Conservation (phyloP, 2,888 invertebrate genomes). For the Drosophila picticornis region DNA sequence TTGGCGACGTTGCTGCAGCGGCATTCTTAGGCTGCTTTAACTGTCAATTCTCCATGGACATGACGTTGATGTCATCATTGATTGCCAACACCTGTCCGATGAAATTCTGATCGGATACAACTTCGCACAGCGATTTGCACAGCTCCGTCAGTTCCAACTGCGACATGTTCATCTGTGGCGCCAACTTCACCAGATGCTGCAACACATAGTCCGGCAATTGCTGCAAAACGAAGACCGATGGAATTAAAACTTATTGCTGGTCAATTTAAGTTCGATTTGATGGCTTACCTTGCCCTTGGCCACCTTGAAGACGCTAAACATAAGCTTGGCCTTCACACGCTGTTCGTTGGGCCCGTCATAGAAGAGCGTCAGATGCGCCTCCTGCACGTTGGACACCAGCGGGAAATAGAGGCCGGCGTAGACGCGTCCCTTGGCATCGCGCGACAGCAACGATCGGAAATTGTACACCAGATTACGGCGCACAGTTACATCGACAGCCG, state of each 20-base stretch:
- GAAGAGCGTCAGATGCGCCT: conserved; percentile 91
- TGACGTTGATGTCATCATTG: conserved; percentile 92
- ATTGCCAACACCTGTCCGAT: conserved; percentile 91
- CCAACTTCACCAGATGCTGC: conserved; percentile 89
- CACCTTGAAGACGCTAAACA: conserved; percentile 89
- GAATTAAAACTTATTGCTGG: background rate
- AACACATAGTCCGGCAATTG: conserved; percentile 88
- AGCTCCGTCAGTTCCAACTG: conserved; percentile 88
- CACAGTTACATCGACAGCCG: conserved; percentile 94
- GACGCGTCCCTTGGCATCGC: conserved; percentile 93
- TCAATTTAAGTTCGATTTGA: background rate
- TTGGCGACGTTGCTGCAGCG: conserved; percentile 39
- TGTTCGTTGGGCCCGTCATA: conserved; percentile 88
- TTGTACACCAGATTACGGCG: conserved; percentile 95
- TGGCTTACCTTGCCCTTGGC: conserved; percentile 86
- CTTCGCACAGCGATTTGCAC: conserved; percentile 88
- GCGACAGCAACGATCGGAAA: conserved; percentile 90
- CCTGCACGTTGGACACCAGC: conserved; percentile 88
- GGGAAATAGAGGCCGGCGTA: conserved; percentile 95
- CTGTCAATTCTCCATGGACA: conserved; percentile 90
- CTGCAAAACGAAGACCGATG: background rate
- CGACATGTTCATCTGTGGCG: conserved; percentile 90
- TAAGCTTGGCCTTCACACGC: conserved; percentile 90
- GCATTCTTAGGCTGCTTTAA: conserved; percentile 81
- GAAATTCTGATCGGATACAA: conserved; percentile 90